Conservation (phyloP, 2,113 vertebrate genomes). For the Geococcyx californianus region DNA sequence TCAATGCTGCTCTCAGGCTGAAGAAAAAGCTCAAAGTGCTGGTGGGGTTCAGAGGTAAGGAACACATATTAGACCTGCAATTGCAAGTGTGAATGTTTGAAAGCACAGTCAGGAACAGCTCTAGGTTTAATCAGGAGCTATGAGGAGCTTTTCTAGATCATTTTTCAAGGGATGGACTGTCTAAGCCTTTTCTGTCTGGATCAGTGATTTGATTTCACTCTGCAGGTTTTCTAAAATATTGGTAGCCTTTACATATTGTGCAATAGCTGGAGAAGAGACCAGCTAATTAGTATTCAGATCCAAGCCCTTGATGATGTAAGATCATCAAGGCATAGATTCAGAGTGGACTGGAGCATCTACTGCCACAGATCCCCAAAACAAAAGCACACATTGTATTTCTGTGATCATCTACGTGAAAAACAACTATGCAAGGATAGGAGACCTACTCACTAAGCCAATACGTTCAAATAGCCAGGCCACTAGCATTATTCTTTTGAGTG, state of each 20-base stretch:
- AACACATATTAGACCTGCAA: not conserved
- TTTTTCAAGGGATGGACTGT: not conserved
- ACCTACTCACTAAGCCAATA: not conserved
- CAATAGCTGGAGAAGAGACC: accelerated
- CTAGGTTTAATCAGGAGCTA: not conserved
- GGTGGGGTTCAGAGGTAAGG: not conserved
- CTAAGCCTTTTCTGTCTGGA: not conserved
- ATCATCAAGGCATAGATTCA: not conserved
- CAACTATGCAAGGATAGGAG: not conserved
- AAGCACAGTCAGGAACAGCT: not conserved
- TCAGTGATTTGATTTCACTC: accelerated
- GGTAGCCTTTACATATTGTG: not conserved
- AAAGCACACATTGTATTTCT: not conserved
- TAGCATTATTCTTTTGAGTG: not conserved
- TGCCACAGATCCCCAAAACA: not conserved
- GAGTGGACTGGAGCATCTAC: not conserved
- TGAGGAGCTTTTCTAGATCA: not conserved
- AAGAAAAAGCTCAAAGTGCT: not conserved
- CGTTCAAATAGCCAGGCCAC: not conserved
- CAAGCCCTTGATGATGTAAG: accelerated
- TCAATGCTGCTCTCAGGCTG: not conserved
- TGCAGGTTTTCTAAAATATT: not conserved
- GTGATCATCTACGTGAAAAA: not conserved
- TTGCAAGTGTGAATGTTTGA: not conserved
- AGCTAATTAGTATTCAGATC: not conserved